These are phyloP conservation scores for Empis stercorea DNA, from an alignment of 2,888 invertebrate species.

Conservation along the genomic window DNA sequence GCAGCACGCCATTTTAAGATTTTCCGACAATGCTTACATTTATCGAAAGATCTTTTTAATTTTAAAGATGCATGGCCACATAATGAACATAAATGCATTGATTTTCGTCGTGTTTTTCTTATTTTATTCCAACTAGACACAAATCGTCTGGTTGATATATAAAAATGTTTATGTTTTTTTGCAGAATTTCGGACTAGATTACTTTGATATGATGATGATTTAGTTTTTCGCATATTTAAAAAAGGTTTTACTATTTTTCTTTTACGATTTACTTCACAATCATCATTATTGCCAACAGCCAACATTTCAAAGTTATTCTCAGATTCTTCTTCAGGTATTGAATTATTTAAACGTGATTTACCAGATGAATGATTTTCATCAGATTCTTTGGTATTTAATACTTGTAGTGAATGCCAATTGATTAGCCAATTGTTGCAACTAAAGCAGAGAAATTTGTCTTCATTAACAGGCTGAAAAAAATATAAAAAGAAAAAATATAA, in stretches of 20 bases:
- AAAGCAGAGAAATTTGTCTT: conserved; percentile 35
- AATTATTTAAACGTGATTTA: conserved; percentile 23
- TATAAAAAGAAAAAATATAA: conserved; percentile 1
- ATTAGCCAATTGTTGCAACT: conserved; percentile 37
- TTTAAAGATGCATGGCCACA: conserved; percentile 15
- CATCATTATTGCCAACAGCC: too few relatives aligned
- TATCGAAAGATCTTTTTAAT: conserved; percentile 5
- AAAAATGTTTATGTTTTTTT: conserved; percentile 12
- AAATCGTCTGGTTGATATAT: conserved; percentile 14
- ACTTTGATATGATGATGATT: background rate
- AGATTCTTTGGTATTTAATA: conserved; percentile 31
- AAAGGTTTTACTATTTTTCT: too few relatives aligned
- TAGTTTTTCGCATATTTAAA: background rate
- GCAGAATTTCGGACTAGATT: background rate
- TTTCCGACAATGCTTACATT: conserved; percentile 22
- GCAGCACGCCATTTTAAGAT: conserved; percentile 18
- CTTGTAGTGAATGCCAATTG: conserved; percentile 35
- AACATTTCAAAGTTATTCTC: conserved; percentile 1
- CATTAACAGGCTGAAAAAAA: conserved; percentile 29
- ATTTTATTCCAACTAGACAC: conserved; percentile 1
- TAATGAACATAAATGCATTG: conserved; percentile 19
- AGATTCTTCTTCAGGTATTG: conserved; percentile 9
- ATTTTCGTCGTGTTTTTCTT: conserved; percentile 13
- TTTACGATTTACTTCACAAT: too few relatives aligned
- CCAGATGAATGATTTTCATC: conserved; percentile 23